Percentiles rank a stretch among this genome's conserved stretches.
Evolutionary conservation across 2,888 invertebrate genomes (phyloP).

Genomic region (Drosophila cognata): DNA sequence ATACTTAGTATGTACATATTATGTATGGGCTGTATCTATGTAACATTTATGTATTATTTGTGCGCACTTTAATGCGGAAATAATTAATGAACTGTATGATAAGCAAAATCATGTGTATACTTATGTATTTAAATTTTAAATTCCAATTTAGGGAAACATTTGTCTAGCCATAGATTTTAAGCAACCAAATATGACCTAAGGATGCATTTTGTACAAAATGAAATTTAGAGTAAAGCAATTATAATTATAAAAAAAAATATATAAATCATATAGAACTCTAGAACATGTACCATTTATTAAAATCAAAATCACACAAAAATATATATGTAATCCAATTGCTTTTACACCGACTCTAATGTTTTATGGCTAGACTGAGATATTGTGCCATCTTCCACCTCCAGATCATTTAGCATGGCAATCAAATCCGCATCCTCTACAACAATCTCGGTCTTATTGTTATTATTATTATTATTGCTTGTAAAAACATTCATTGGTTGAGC

Average conservation of each 20-base stretch:
- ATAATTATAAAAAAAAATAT: conserved; percentile 35
- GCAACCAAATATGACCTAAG: conserved; percentile 65
- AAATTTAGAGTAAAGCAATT: conserved; percentile 70
- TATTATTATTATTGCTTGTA: conserved; percentile 61
- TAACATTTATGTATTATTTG: conserved; percentile 34
- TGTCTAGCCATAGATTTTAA: conserved; percentile 82
- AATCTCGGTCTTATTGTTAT: conserved; percentile 46
- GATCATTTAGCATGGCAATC: conserved; percentile 75
- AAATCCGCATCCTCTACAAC: conserved; percentile 78
- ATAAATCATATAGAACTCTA: conserved; percentile 19
- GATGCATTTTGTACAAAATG: conserved; percentile 78
- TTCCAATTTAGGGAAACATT: conserved; percentile 81
- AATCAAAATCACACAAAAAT: conserved; percentile 15
- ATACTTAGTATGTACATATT: conserved; percentile 30
- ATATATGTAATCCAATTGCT: background rate
- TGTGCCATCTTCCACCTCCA: conserved; percentile 75
- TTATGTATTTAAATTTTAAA: conserved; percentile 69
- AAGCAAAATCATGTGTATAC: conserved; percentile 62
- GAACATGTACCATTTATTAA: conserved; percentile 29
- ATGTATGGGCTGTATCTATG: conserved; percentile 43
- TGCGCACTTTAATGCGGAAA: conserved; percentile 52
- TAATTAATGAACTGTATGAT: conserved; percentile 48
- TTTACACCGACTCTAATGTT: conserved; percentile 28
- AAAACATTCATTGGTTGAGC: conserved; percentile 1
- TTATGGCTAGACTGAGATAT: conserved; percentile 45